These are phyloP conservation scores for Enteromius trimaculatus DNA, from an alignment of 2,797 vertebrate genomes.

Conservation along the genomic window DNA sequence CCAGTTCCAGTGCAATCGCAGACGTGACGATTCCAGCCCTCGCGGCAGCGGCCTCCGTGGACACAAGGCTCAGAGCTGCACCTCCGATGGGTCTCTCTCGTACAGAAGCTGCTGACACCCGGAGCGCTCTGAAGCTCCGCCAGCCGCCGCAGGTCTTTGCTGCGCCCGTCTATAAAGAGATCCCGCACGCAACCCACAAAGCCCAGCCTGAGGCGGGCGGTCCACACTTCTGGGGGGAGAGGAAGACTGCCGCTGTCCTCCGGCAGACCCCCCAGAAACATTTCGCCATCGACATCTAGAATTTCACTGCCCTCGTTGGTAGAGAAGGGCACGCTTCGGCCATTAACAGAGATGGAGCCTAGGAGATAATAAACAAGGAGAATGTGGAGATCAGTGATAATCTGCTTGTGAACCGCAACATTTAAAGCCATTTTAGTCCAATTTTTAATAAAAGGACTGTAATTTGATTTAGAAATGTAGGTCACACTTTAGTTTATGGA, in stretches of 20 bases:
- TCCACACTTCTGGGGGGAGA: constrained; percentile 91
- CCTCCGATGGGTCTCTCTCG: constrained; percentile 84
- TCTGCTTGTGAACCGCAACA: neutral
- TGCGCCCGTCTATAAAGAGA: constrained; percentile 91
- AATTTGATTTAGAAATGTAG: neutral
- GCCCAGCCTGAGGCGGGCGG: constrained; percentile 85
- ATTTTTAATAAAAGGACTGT: neutral
- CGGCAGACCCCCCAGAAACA: constrained; percentile 91
- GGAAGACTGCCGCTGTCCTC: constrained; percentile 81
- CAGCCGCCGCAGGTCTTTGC: constrained; percentile 86
- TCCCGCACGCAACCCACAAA: constrained; percentile 93
- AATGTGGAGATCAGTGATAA: constrained; percentile 7
- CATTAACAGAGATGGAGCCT: constrained; percentile 91
- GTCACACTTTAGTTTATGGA: neutral
- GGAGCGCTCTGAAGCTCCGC: constrained; percentile 81
- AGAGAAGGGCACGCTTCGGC: constrained; percentile 87
- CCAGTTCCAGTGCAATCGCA: constrained; percentile 91
- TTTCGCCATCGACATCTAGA: constrained; percentile 89
- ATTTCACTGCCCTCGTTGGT: constrained; percentile 92
- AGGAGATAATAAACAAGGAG: constrained; percentile 45
- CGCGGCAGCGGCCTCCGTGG: constrained; percentile 85
- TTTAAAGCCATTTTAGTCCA: no score
- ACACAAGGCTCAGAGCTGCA: constrained; percentile 85
- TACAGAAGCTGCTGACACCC: constrained; percentile 86
- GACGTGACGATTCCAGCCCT: constrained; percentile 94